These are phyloP conservation scores for Pangasius larnaudii DNA, from an alignment of 2,797 vertebrate species.

Conservation along the genomic window DNA sequence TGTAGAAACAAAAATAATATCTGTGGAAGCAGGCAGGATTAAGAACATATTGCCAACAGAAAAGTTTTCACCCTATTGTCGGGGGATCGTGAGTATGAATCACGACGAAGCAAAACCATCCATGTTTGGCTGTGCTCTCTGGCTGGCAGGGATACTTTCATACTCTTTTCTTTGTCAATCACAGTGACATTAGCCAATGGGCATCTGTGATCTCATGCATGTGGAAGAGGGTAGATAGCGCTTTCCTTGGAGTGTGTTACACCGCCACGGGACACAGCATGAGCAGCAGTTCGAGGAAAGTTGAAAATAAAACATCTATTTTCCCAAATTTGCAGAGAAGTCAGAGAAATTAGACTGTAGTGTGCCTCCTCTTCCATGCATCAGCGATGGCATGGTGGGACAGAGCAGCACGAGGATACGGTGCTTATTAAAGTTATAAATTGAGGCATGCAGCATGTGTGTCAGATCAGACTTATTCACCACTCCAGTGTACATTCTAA, in stretches of 20 bases:
- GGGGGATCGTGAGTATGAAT: not conserved
- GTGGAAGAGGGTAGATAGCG: not conserved
- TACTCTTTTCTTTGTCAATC: not conserved
- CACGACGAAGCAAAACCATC: not conserved
- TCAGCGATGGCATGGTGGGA: slow-evolving; percentile 70
- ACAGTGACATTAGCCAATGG: not conserved
- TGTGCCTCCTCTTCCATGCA: slow-evolving; percentile 69
- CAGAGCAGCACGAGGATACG: slow-evolving; percentile 73
- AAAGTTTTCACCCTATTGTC: not conserved
- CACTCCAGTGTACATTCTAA: slow-evolving; percentile 68
- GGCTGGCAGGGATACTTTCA: not conserved
- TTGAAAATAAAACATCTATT: not conserved
- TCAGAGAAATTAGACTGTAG: slow-evolving; percentile 28
- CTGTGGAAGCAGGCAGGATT: not conserved
- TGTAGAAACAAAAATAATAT: slow-evolving; percentile 4
- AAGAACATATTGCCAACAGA: not conserved
- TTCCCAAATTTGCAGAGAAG: slow-evolving; percentile 17
- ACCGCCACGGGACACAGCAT: not conserved
- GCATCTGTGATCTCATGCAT: not conserved
- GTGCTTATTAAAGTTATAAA: slow-evolving; percentile 73
- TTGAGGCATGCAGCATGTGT: slow-evolving; percentile 56
- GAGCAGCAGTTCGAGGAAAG: not conserved
- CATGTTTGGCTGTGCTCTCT: not conserved
- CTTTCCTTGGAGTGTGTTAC: not conserved
- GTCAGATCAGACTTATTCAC: slow-evolving; percentile 67